Evolutionary conservation across 2,797 vertebrate genomes (phyloP).

Genomic region (Loris lydekkerianus): DNA sequence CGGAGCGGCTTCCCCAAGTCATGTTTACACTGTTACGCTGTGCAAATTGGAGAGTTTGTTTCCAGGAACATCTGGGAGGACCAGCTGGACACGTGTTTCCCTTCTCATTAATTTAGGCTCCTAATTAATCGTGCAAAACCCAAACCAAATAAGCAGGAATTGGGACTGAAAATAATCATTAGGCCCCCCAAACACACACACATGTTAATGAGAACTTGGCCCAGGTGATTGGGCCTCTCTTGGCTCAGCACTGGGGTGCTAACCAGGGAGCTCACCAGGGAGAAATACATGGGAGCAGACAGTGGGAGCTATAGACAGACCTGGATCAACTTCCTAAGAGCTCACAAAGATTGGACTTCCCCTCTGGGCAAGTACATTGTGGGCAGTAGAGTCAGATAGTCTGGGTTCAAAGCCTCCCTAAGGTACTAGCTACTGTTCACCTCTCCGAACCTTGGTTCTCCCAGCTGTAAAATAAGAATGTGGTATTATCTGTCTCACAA

Average conservation of each 20-base stretch:
- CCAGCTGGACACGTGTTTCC: slow-evolving; percentile 86
- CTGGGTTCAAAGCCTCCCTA: not conserved
- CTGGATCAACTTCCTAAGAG: not conserved
- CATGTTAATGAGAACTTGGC: slow-evolving; percentile 76
- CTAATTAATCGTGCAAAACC: slow-evolving; percentile 86
- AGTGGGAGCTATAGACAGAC: not conserved
- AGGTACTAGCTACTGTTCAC: not conserved
- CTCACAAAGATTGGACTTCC: too few species aligned
- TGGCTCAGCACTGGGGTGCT: not conserved
- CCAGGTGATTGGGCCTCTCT: slow-evolving; percentile 66
- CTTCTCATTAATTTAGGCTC: slow-evolving; percentile 85
- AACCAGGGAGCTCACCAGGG: not conserved
- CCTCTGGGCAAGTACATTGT: not conserved
- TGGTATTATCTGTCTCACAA: not conserved
- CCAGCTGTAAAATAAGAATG: not conserved
- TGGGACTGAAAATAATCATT: slow-evolving; percentile 84
- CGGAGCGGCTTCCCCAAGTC: not conserved
- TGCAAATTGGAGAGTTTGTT: slow-evolving; percentile 87
- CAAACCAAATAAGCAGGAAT: slow-evolving; percentile 85
- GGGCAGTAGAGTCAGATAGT: not conserved
- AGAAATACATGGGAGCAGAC: not conserved
- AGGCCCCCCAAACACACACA: slow-evolving; percentile 49
- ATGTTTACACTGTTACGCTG: slow-evolving; percentile 69
- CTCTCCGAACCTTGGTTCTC: not conserved
- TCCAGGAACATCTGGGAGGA: slow-evolving; percentile 87